phyloP scores from a whole-genome alignment of 2,113 vertebrate genomes.

The Crotalus horridus region DNA sequence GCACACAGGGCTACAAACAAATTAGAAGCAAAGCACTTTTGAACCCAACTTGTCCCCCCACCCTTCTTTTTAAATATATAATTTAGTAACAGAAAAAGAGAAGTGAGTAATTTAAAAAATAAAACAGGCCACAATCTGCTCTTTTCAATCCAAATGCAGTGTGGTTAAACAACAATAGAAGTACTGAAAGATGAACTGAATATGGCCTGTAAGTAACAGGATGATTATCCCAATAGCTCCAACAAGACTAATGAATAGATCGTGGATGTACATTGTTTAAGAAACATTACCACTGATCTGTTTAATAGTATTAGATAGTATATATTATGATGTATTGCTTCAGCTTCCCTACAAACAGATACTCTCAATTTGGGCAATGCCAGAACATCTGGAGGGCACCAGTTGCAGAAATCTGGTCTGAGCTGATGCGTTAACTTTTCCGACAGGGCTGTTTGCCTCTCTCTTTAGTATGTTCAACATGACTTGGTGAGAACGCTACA shows the following conservation, averaged over 20 bases:
- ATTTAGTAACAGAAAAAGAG: neutral
- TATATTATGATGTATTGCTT: neutral
- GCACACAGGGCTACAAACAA: slow-evolving; percentile 9
- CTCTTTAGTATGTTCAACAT: neutral
- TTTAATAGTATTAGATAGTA: neutral
- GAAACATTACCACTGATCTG: neutral
- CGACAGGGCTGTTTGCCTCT: neutral
- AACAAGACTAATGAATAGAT: neutral
- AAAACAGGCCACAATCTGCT: neutral
- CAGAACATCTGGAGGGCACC: neutral
- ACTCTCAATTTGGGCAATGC: neutral
- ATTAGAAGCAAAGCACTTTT: neutral
- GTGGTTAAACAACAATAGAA: neutral
- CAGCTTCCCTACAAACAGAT: neutral
- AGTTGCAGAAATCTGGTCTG: neutral
- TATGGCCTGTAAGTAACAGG: neutral
- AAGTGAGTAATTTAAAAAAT: neutral
- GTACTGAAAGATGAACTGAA: neutral
- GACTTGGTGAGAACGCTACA: neutral
- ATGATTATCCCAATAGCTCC: neutral
- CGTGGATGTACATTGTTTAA: neutral
- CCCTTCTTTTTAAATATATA: slow-evolving; percentile 10
- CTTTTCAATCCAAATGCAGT: neutral
- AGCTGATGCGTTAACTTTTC: neutral
- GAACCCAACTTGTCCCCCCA: neutral